A percentile compares a stretch with the other conserved stretches of the same genome.
phyloP scores from a whole-genome alignment of 2,888 invertebrate species.

The Torymus tubicola region DNA sequence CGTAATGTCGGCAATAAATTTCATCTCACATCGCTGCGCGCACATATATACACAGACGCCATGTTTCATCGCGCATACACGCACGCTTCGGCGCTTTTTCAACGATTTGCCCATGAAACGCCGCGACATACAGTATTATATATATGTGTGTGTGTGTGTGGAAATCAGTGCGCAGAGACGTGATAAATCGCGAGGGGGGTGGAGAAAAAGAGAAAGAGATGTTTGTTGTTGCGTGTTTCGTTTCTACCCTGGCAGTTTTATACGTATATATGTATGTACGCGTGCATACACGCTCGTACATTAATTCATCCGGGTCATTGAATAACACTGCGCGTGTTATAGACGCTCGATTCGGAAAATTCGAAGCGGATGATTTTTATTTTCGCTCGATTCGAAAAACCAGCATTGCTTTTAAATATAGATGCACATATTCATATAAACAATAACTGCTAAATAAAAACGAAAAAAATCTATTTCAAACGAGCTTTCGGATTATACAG shows the following conservation, averaged over 20 bases:
- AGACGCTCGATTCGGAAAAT: not conserved
- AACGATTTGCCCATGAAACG: conserved; percentile 1
- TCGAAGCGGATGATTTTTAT: not conserved
- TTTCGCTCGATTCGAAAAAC: too few relatives aligned
- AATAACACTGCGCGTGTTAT: not conserved
- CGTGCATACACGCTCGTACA: not conserved
- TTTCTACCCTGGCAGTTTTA: not conserved
- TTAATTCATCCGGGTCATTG: conserved; percentile 10
- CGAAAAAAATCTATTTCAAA: too few relatives aligned
- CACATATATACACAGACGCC: not conserved
- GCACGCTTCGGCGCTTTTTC: conserved; percentile 8
- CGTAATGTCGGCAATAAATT: conserved; percentile 28
- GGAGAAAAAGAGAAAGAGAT: too few relatives aligned
- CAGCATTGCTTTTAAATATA: too few relatives aligned
- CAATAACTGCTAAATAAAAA: too few relatives aligned
- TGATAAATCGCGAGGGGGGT: conserved; percentile 3
- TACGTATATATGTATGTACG: too few relatives aligned
- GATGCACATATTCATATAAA: too few relatives aligned
- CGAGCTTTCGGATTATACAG: too few relatives aligned
- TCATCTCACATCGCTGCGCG: not conserved
- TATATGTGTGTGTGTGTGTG: not conserved
- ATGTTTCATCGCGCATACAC: too few relatives aligned
- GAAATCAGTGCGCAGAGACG: conserved; percentile 3
- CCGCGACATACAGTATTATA: not conserved
- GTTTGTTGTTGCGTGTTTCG: too few relatives aligned